Conservation (phyloP, 2,888 invertebrate genomes). For the Cosmia trapezina region DNA sequence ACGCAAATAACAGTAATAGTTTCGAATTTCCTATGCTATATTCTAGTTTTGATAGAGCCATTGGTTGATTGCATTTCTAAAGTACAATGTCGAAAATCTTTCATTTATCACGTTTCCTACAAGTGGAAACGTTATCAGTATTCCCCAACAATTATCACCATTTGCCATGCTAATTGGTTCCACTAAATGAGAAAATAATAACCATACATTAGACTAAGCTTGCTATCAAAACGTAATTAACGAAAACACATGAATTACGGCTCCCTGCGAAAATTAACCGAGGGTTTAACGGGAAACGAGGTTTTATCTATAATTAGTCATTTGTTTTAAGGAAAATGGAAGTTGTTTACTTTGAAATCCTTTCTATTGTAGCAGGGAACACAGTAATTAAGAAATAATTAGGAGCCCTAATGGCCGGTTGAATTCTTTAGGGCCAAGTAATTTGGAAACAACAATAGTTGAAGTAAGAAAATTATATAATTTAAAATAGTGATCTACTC, state of each 20-base stretch:
- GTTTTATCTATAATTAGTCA: slow-evolving; percentile 10
- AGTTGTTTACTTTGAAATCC: slow-evolving; percentile 3
- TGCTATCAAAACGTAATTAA: slow-evolving; percentile 56
- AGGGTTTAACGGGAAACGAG: slow-evolving; percentile 21
- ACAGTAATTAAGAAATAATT: slow-evolving; percentile 32
- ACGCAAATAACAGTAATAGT: not conserved
- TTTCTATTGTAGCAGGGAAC: slow-evolving; percentile 2
- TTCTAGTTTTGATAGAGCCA: not conserved
- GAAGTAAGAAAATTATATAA: no score
- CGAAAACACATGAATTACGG: slow-evolving; percentile 40
- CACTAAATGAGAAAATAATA: slow-evolving; percentile 44
- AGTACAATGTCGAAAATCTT: no score
- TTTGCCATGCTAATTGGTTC: slow-evolving; percentile 6
- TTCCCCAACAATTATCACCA: slow-evolving; percentile 3
- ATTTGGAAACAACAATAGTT: slow-evolving; percentile 3
- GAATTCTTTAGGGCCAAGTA: not conserved
- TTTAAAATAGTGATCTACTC: no score
- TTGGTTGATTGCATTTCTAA: not conserved
- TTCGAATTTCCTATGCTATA: no score
- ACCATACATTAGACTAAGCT: slow-evolving; percentile 35
- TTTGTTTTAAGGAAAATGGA: slow-evolving; percentile 1
- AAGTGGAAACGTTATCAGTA: not conserved
- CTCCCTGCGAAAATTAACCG: slow-evolving; percentile 32
- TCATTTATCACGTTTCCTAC: not conserved
- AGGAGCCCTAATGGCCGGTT: not conserved